Evolutionary conservation across 2,888 invertebrate species (phyloP), one percentile per base, ranked within the genome.

Genomic region (Hololepta plana): DNA sequence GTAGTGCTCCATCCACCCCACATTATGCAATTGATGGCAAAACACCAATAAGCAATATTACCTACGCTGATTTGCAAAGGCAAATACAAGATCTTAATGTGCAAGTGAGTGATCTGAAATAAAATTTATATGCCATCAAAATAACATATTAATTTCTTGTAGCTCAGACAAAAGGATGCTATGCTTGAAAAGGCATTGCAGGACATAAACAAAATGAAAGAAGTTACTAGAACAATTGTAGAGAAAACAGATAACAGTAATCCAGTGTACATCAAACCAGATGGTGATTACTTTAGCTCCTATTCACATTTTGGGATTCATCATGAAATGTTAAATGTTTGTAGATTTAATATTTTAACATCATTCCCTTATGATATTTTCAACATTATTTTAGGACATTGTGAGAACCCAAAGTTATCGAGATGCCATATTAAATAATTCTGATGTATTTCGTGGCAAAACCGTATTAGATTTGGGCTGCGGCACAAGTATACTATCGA

Each of bases 401-500:
- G 69, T 84, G 3, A 61, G 95, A 27, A 95, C 93, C 3, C 72
- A 77, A 46, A 76, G 80, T 38, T 95, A 95, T 46, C 64, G 75
- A 39, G 69, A 82, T 54, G 85, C 90, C 12, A 73, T 93, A 35
- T 45, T 79, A 25, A 64, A 67, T 10, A 91, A 91, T 49, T 57
- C 59, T 15, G 62, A 67, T 15, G 55, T 66, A 29, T 64, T 91
- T 27, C 59, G 60, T 40, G 72, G 69, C 20, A 88, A 88, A 55
- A 58, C 69, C 12, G 85, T 98, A 11, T 57, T 98, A 32, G 98
- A 98, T 60, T 73, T 99, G 29, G 98, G 98, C 16, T 95, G 95
- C 55, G 98, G 98, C 12, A 96, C 96, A 2, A 88, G 91, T 14
- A 95, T 98, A 38, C 59, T 99, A 12, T 93, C 93, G 8, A 91